Evolutionary conservation across 2,797 vertebrate genomes (phyloP), one percentile per base, ranked within the genome.

Genomic region (Eidolon dupreanum): DNA sequence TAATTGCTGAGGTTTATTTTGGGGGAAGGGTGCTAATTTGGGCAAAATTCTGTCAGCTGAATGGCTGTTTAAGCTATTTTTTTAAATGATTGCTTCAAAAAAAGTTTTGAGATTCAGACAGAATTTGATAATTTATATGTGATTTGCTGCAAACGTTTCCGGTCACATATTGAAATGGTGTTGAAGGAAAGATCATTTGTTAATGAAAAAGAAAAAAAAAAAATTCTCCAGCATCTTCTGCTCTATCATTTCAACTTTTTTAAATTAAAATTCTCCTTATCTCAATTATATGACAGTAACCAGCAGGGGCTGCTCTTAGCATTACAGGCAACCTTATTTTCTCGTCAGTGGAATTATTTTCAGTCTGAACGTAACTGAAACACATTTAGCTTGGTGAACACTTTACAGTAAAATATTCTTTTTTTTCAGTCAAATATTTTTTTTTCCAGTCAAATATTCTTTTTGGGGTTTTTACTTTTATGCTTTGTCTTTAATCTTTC

Each of bases 301-400:
- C 97, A 97, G 95, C 90, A 97, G 96, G 92, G 97, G 96, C 77
- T 97, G 96, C 97, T 98, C 77, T 97, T 96, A 95, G 94, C 96
- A 79, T 96, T 93, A 61, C 36, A 79, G 68, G 95, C 43, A 71
- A 92, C 85, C 73, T 93, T 59, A 95, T 79, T 94, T 96, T 93
- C 81, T 86, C 92, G 81, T 8, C 26, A 85, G 68, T 31, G 51
- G 16, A 96, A 93, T 95, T 92, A 91, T 65, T 86, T 90, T 83
- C 55, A 74, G 22, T 49, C 26, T 94, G 63, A 90, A 43, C n/a
- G 51, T 38, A 87, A 79, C 16, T 79, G 78, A 96, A 95, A 71
- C 4, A 61, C 7, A 71, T 82, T 93, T 70, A 95, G 38, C 57
- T 93, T 92, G 26, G 31, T 46, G 57, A 93, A 61, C 4, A 59